Evolutionary conservation across 2,113 vertebrate species (phyloP).

Genomic region (Otus sunia): DNA sequence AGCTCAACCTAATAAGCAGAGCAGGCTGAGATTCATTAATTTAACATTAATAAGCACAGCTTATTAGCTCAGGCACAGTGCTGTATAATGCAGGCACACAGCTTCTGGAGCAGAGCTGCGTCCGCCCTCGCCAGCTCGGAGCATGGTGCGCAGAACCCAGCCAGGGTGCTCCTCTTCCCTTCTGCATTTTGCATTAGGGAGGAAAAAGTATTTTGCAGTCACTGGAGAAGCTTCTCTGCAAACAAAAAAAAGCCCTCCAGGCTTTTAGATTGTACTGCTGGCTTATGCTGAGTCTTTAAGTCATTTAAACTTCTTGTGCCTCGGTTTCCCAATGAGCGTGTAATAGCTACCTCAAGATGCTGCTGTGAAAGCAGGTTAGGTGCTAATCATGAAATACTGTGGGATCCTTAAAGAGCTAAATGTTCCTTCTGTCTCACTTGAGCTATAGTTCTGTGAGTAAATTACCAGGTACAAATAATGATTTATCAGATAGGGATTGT

Average conservation of each 20-base stretch:
- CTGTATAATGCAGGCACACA: conserved; percentile 28
- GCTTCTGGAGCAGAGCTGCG: conserved; percentile 20
- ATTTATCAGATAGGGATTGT: not conserved
- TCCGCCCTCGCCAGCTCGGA: not conserved
- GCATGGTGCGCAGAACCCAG: not conserved
- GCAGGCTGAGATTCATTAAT: conserved; percentile 70
- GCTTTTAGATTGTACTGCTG: not conserved
- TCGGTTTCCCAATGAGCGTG: not conserved
- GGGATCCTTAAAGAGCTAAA: not conserved
- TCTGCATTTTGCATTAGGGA: not conserved
- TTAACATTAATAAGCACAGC: conserved; percentile 71
- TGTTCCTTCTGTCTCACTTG: not conserved
- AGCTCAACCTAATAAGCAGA: conserved; percentile 66
- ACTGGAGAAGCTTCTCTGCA: not conserved
- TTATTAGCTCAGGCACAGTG: conserved; percentile 55
- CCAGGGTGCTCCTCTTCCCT: not conserved
- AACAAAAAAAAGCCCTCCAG: not conserved
- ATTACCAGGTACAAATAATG: not conserved
- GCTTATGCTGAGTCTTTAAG: not conserved
- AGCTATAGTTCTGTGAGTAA: not conserved
- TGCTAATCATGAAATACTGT: not conserved
- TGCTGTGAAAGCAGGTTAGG: not conserved
- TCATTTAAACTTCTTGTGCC: not conserved
- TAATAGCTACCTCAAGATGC: not conserved
- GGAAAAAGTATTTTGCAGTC: not conserved